Evolutionary conservation across 2,888 invertebrate genomes (phyloP).

Genomic region (Buathra laborator): DNA sequence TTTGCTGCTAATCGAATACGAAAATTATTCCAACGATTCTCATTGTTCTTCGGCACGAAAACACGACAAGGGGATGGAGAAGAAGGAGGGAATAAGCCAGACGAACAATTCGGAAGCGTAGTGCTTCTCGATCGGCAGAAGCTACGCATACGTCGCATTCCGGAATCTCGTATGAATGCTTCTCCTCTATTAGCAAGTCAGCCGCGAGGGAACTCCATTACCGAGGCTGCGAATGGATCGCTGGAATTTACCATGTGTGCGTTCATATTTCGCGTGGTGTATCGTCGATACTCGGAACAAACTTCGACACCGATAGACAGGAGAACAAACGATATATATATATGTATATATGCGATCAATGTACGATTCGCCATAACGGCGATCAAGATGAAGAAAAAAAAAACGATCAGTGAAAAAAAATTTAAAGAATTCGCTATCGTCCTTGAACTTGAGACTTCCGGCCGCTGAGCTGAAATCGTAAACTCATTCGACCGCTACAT

Average conservation of each 20-base stretch:
- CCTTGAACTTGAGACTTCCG: no score
- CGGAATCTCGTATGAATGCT: slow-evolving; percentile 50
- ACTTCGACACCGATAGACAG: not conserved
- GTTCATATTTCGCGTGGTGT: not conserved
- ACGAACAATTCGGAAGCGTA: slow-evolving; percentile 15
- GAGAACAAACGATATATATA: not conserved
- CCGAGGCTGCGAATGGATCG: slow-evolving; percentile 20
- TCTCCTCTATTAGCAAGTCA: slow-evolving; percentile 46
- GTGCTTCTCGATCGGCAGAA: slow-evolving; percentile 5
- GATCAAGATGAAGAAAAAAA: no score
- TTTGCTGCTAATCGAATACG: slow-evolving; percentile 19
- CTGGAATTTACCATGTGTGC: slow-evolving; percentile 35
- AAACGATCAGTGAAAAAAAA: no score
- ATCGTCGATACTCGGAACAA: not conserved
- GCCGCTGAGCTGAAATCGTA: no score
- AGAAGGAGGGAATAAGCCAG: not conserved
- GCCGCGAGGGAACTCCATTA: slow-evolving; percentile 40
- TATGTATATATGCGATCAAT: no score
- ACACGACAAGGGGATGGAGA: not conserved
- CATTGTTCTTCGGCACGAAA: slow-evolving; percentile 2
- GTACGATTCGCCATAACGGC: no score
- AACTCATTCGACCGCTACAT: no score
- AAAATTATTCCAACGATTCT: slow-evolving; percentile 19
- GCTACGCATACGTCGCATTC: slow-evolving; percentile 50
- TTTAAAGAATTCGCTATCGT: no score